phyloP scores from a whole-genome alignment of 2,113 vertebrate species.

The Glareola pratincola region DNA sequence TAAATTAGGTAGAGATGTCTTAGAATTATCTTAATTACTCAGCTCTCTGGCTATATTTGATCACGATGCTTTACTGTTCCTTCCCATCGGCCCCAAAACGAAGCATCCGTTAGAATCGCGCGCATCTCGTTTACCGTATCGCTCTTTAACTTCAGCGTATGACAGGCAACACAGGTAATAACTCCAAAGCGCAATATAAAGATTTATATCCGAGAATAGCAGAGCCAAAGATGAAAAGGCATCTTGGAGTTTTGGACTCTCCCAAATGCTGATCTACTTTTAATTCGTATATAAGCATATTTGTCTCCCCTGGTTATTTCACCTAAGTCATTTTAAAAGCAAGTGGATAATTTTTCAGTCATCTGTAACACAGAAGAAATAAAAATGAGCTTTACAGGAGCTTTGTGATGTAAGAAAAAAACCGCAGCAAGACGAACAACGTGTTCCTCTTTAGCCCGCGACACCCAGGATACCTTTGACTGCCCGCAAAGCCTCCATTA shows the following conservation, averaged over 20 bases:
- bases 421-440: fast-evolving
- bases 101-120: background rate
- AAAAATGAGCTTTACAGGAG: background rate
- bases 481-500: background rate
- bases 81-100: background rate
- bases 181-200: background rate
- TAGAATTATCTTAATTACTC: background rate
- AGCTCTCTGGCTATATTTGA: background rate
- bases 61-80: background rate
- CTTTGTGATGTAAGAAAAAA: background rate
- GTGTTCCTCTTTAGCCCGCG: background rate
- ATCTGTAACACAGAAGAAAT: background rate
- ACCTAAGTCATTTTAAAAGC: background rate
- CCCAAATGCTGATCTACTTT: background rate
- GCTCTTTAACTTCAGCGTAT: background rate
- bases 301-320: background rate
- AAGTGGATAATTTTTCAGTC: background rate
- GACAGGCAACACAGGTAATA: background rate
- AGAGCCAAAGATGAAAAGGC: background rate
- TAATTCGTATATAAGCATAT: background rate
- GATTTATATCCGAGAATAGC: background rate
- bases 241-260: background rate
- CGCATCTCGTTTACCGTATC: background rate
- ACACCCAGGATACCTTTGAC: background rate
- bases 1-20: background rate